Percentiles rank a stretch among this genome's conserved stretches.
Conservation (phyloP, 2,797 vertebrate species). For the Delichon dasypus region DNA sequence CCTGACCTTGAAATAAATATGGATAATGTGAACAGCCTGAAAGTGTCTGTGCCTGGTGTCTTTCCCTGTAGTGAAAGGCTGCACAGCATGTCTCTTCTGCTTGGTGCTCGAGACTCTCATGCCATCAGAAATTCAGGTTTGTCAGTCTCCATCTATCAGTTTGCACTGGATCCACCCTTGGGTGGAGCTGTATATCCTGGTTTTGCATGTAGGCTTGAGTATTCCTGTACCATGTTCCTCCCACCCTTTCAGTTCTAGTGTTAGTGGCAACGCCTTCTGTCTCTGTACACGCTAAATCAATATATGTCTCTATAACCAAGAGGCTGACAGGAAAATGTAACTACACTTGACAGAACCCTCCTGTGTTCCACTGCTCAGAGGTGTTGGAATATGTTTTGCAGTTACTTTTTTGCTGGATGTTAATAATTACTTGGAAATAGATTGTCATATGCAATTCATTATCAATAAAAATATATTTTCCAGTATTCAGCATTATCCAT, state of each 20-base stretch:
- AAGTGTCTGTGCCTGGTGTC: neutral
- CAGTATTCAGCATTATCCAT: neutral
- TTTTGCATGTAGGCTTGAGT: neutral
- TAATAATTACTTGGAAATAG: neutral
- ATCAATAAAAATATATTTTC: neutral
- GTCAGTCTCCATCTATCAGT: neutral
- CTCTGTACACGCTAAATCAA: neutral
- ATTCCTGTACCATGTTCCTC: neutral
- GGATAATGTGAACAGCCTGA: neutral
- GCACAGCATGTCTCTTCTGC: neutral
- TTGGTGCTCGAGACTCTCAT: neutral
- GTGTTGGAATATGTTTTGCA: neutral
- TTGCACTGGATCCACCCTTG: neutral
- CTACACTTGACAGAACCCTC: neutral
- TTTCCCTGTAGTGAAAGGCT: neutral
- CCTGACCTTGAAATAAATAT: neutral
- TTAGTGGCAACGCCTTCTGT: neutral
- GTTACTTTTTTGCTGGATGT: neutral
- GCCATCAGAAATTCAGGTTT: neutral
- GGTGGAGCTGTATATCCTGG: neutral
- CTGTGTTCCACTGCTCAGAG: neutral
- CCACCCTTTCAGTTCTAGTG: neutral
- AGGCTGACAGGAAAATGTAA: neutral
- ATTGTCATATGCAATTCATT: neutral
- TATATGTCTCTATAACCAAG: neutral